A percentile compares a stretch with the other conserved stretches of the same genome.
Evolutionary conservation across 2,797 vertebrate genomes (phyloP).

Genomic region (Hydrophis major): DNA sequence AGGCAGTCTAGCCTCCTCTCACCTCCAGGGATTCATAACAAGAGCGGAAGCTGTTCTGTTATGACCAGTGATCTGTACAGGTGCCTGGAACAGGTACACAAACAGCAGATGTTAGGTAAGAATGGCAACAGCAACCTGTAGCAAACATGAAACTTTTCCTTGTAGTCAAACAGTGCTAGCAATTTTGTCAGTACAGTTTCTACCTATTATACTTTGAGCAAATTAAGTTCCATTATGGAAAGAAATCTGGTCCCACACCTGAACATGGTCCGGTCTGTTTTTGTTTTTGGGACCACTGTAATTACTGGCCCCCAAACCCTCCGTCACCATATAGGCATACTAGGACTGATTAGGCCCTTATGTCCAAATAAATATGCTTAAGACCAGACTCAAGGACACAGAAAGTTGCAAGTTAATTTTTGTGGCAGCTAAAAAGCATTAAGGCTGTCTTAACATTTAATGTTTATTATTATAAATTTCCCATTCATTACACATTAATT

Average conservation of each 20-base stretch:
- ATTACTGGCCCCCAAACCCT: not conserved
- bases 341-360: not conserved
- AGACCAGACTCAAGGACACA: not conserved
- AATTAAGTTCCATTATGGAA: not conserved
- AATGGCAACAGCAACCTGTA: not conserved
- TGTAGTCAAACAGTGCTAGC: not conserved
- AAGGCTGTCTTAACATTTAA: constrained; percentile 22
- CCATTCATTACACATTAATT: constrained; percentile 32
- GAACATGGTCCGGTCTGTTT: not conserved
- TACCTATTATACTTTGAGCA: not conserved
- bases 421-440: constrained; percentile 7
- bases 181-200: not conserved
- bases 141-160: not conserved
- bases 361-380: constrained; percentile 1
- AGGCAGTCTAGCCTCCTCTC: not conserved
- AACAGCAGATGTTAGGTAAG: not conserved
- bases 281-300: not conserved
- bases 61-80: not conserved
- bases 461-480: constrained; percentile 36
- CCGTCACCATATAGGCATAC: not conserved
- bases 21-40: not conserved
- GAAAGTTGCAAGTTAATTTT: constrained; percentile 4
- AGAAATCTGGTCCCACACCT: not conserved
- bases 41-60: not conserved
- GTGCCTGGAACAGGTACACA: not conserved